Evolutionary conservation across 1,140 invertebrate genomes (phyloP), one percentile per base, ranked within the genome.

Genomic region (Pseudachorutes palmiensis): DNA sequence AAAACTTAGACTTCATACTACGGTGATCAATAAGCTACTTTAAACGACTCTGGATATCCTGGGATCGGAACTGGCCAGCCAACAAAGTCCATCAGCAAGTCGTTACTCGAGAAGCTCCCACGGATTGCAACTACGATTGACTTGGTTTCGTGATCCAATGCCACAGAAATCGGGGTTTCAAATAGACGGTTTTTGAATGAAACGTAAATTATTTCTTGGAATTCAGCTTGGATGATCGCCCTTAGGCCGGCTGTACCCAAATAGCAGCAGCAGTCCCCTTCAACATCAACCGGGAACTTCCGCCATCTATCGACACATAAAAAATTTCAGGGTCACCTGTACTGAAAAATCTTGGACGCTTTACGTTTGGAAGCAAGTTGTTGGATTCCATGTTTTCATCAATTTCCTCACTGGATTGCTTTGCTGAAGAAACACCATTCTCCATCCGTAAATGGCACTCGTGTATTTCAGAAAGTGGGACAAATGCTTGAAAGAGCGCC

Each of bases 231-330:
- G 1, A 89, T 89, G 64, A 89, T 81, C 67, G 86, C 84, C 76
- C 87, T 87, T 22, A 94, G 84, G 31, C 89, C 90, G n/a, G 90
- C 88, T 31, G 91, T 85, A 79, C 91, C 85, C 79, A 91, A 94
- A 68, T 90, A 79, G 76, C 92, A 96, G 77, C 90, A 93, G 79
- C 94, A 94, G 78, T 94, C 92, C 66, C 89, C 87, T 14, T 84
- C 80, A 12, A 93, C 85, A 2, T 68, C 22, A 12, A 72, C 85
- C 80, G 16, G 84, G 84, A 49, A 84, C 83, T 75, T 88, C 85
- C 49, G 48, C 26, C 62, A 61, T 26, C 66, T 65, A 31, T 26
- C 65, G 0, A 68, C 29, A 36, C 22, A 51, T 48, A 1, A 70
- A 61, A n/a, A 33, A 45, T n/a, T n/a, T n/a, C n/a, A n/a, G n/a